phyloP scores from a whole-genome alignment of 2,797 vertebrate species.

The Aplochiton taeniatus region DNA sequence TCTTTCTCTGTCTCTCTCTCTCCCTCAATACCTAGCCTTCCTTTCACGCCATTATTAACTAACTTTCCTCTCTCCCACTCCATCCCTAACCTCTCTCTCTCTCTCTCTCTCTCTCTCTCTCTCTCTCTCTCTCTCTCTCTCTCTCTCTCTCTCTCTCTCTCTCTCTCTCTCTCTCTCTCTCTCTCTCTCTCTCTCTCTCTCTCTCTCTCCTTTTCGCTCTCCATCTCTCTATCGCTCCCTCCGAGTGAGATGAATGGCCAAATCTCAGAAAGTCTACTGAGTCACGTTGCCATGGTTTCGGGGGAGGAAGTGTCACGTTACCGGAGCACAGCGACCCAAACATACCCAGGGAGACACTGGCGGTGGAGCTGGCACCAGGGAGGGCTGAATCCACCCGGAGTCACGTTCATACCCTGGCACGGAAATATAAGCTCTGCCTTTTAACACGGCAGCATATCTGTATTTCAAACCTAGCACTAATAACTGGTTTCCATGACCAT shows the following conservation, averaged over 20 bases:
- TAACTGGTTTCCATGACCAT: too few relatives aligned
- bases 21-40: neutral
- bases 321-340: neutral
- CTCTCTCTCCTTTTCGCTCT: slow-evolving; percentile 4
- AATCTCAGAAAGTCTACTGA: neutral
- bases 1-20: neutral
- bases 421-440: too few relatives aligned
- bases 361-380: neutral
- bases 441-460: too few relatives aligned
- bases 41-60: too few relatives aligned
- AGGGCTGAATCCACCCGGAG: too few relatives aligned
- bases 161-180: slow-evolving; percentile 10
- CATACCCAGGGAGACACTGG: neutral
- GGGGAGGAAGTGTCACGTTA: slow-evolving; percentile 9
- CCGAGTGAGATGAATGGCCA: neutral
- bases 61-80: too few relatives aligned
- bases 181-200: slow-evolving; percentile 3
- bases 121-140: slow-evolving; percentile 19
- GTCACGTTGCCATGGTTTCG: slow-evolving; percentile 10
- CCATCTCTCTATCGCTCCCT: neutral
- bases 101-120: slow-evolving; percentile 28
- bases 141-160: slow-evolving; percentile 5
- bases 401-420: too few relatives aligned
- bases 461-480: too few relatives aligned
- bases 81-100: slow-evolving; percentile 11